Evolutionary conservation across 2,113 vertebrate species (phyloP), one percentile per base, ranked within the genome.

Genomic region (Shinisaurus crocodilurus): DNA sequence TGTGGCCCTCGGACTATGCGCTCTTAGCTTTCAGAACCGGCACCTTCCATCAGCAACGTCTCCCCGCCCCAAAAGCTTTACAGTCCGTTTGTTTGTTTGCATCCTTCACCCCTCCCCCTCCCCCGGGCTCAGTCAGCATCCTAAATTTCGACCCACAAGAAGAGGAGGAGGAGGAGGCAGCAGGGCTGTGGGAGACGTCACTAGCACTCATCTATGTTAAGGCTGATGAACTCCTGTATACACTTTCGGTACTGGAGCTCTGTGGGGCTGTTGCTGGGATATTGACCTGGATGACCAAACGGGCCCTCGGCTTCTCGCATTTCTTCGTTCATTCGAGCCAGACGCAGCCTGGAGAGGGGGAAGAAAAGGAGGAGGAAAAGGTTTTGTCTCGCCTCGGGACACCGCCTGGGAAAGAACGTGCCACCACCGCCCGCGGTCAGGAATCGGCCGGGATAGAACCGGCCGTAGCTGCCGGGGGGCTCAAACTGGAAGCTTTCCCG

Each of bases 221-320:
- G 98, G 95, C 98, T 98, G 97, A 99, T 99, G 96, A 99, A 99
- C 95, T 99, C 99, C 97, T 99, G 99, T 95, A 99, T 99, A 97
- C 99, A 99, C 92, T 97, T 98, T 96, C 98, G 98, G 97, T 99
- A 99, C 98, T 99, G 99, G 93, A 98, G 98, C 95, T 99, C 99
- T 5, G 98, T 99, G 91, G 99, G 98, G 96, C 99, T 99, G 98
- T 98, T 98, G 97, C 95, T 98, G 69, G 98, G 97, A 93, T 99
- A 98, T 96, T 98, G 97, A 96, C 98, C 98, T 95, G 98, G 98
- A 89, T 99, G 99, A 86, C 98, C 98, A 0, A 98, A 97, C 1
- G 98, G 97, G 0, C 98, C 99, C 95, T 99, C 99, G 0, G 98
- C 98, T 96, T 99, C 99, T 1, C 99, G 96, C 99, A 99, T 99